Base-by-base conservation (phyloP, 92 coral and sea anemone genomes). In the Zoanthus sociatus region DNA sequence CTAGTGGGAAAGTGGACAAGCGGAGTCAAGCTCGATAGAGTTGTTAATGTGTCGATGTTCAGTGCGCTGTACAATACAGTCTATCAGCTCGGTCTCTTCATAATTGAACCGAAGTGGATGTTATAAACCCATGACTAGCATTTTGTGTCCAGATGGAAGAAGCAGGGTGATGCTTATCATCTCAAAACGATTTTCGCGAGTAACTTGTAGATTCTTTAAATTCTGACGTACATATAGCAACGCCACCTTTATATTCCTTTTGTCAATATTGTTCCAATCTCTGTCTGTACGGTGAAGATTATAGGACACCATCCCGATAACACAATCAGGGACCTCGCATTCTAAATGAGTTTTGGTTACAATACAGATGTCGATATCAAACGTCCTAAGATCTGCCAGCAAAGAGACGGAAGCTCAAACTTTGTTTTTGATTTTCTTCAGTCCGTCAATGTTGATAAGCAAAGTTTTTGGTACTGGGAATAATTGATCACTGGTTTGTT, bases 101-200 rank as follows among this genome's bases (percentile, higher is more conserved):
- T 88, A 88, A 26, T 20, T 42, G 71, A 61, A 76, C 44, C 81
- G 48, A 85, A 76, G 45, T 61, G 88, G 90, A 79, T 88, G 77
- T 53, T 88, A 88, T 17, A 61, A 61, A 61, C 68, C 68, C 31
- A 89, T 69, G 16, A 84, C 56, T 18, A 84, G 33, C 69, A 73
- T 73, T 30, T 47, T 50, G 64, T 51, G 79, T 76, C 66, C 79
- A 48, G 64, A 76, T 76, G 79, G 79, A 51, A 50, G 79, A 26
- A 76, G 9, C 5, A 76, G 64, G 31, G 79, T 48, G 60, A 74
- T 74, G 58, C 53, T 74, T 74, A 74, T 74, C 78, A 74, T 74
- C 58, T 74, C 78, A 44, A 46, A 74, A 48, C 53, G 78, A 44
- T 74, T 74, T 74, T 74, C 78, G 31, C 78, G 78, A n/a, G 78